Evolutionary conservation across 2,888 invertebrate genomes (phyloP), one percentile per base, ranked within the genome.

Genomic region (Lycaena phlaeas): DNA sequence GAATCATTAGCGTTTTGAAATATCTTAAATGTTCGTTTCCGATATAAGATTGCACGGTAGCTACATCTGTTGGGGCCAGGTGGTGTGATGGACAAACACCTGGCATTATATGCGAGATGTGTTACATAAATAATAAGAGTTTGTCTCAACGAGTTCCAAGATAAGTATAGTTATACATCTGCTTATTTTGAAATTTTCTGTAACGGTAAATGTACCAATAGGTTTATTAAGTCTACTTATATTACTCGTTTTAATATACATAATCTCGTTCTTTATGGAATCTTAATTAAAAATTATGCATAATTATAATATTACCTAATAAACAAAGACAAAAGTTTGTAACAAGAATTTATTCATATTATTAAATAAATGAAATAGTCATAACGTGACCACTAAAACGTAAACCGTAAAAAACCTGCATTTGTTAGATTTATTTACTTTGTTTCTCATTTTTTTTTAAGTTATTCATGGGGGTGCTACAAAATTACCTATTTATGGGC

Each of bases 71-170:
- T 7, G 22, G 11, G n/a, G 34, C 34, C 34, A 34, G 34, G 34
- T 34, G 34, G 34, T 18, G 34, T 11, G 22, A n/a, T n/a, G n/a
- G 4, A 3, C 11, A 12, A 17, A 7, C 34, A 34, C 34, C 34
- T 34, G 34, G 34, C 30, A 15, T n/a, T n/a, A n/a, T n/a, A 10
- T 10, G 14, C 9, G 34, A 34, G 18, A 18, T 18, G 22, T 7
- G 11, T 11, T 34, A 34, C 34, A 34, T 34, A 34, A 18, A 34
- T 34, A 34, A 18, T 10, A 34, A 22, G 12, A 17, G 22, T 6
- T 18, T 22, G 22, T 34, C 34, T 22, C 34, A 17, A 22, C 34
- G 22, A 34, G 11, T n/a, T n/a, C 18, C 34, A 9, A 34, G 34
- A 34, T 34, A 34, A 18, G 17, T 29, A 29, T 29, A 7, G 22